Evolutionary conservation across 92 coral and sea anemone genomes (phyloP), one percentile per base, ranked within the genome.

Genomic region (Epizoanthus illoricatus): DNA sequence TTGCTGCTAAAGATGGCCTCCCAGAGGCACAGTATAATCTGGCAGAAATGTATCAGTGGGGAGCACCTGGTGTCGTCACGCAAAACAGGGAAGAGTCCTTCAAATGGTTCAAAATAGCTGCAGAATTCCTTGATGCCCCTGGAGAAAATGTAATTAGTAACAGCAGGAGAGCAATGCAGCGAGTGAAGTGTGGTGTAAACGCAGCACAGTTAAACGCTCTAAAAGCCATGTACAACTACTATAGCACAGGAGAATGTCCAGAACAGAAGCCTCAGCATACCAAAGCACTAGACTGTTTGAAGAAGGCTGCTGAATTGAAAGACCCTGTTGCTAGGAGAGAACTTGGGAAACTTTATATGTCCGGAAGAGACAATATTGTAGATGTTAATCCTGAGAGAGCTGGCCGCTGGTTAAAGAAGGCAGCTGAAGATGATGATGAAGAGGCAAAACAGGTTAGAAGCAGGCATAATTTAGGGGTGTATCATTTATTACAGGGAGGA

Each of bases 11-110:
- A 45, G 2, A n/a, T 0, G 76, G 62, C 54, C 7, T 49, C 40
- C 76, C 76, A 73, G 76, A 73, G 16, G 76, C 76, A 21, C 76
- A 73, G n/a, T 73, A 73, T 21, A 73, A 73, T 60, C 58, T 73
- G 63, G 76, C 61, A 43, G 60, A 73, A 52, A 52, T 73, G 62
- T 73, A 49, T 60, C 76, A 73, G 62, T 73, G 76, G 76, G 76
- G 76, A 5, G 61, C 16, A 4, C 76, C 76, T 2, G 62, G 12
- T 45, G 62, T 73, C 42, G 5, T 20, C 17, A 18, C 0, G 10
- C 40, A 73, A 42, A 47, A 73, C 40, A 47, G 76, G 17, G 62
- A 73, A 4, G 76, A 73, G 19, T 52, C 76, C n/a, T 73, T 73
- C 56, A 73, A 73, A 41, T 73, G 76, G 76, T 73, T 73, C 54